Percentiles rank a stretch among this genome's conserved stretches.
Evolutionary conservation across 1,140 invertebrate species (phyloP).

Genomic region (Galleria mellonella): DNA sequence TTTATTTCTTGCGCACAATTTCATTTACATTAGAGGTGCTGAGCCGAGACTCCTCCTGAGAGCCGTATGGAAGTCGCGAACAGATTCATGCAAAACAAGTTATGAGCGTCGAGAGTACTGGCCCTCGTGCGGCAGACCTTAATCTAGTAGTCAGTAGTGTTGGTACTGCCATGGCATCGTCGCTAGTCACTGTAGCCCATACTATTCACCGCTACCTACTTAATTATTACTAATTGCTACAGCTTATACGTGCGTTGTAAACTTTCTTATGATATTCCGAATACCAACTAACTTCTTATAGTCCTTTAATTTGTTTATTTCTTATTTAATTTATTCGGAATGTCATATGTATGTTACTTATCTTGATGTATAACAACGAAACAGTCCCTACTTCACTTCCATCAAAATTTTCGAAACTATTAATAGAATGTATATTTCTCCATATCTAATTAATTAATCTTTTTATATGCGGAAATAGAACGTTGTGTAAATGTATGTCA

Average conservation of each 20-base stretch:
- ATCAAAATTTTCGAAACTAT: no score
- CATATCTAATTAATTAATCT: no score
- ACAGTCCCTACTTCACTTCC: no score
- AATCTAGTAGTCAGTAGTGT: conserved; percentile 47
- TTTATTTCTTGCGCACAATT: conserved; percentile 70
- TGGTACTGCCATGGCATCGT: conserved; percentile 30
- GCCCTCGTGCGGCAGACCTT: conserved; percentile 46
- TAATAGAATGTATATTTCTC: no score
- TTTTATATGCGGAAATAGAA: no score
- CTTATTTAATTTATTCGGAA: no score
- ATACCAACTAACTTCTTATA: conserved; percentile 12
- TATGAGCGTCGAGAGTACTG: conserved; percentile 36
- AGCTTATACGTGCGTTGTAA: conserved; percentile 57
- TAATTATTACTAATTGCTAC: conserved; percentile 69
- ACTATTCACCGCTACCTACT: conserved; percentile 48
- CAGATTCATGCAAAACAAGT: conserved; percentile 67
- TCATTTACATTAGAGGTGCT: conserved; percentile 70
- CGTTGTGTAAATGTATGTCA: no score
- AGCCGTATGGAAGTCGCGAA: conserved; percentile 58
- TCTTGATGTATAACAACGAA: no score
- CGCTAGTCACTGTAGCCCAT: conserved; percentile 25
- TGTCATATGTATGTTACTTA: no score
- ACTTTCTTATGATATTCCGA: conserved; percentile 29
- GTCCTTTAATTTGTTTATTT: no score
- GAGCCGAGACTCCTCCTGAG: conserved; percentile 48